These are phyloP conservation scores for Scortum barcoo DNA, from an alignment of 2,113 vertebrate species.

Conservation along the genomic window DNA sequence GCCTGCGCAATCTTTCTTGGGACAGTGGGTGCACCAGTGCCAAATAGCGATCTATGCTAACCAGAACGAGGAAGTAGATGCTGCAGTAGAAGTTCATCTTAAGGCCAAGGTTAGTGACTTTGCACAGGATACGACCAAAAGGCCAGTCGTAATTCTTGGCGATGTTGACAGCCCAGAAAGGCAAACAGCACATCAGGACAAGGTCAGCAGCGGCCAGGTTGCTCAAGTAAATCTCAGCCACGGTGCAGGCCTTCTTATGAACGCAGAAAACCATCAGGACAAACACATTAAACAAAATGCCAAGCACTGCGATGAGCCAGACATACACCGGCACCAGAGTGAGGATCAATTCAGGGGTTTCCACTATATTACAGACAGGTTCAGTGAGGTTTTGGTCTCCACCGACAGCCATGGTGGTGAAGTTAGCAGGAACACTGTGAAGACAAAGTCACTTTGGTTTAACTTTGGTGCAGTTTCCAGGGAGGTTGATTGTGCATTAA, in stretches of 20 bases:
- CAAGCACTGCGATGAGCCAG: slow-evolving; percentile 84
- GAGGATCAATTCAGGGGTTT: slow-evolving; percentile 66
- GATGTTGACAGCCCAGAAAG: slow-evolving; percentile 89
- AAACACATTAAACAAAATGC: slow-evolving; percentile 87
- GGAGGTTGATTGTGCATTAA: background rate
- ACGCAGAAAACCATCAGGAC: slow-evolving; percentile 88
- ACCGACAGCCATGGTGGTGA: fast-evolving
- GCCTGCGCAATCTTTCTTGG: slow-evolving; percentile 80
- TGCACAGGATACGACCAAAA: slow-evolving; percentile 87
- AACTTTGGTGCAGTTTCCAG: background rate
- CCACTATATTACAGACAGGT: background rate
- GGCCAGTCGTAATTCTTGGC: slow-evolving; percentile 84
- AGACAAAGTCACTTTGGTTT: background rate
- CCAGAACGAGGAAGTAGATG: slow-evolving; percentile 89
- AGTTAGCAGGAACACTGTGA: slow-evolving; percentile 1
- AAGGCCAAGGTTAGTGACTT: slow-evolving; percentile 78
- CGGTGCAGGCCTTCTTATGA: slow-evolving; percentile 88
- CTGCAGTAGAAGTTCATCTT: slow-evolving; percentile 88
- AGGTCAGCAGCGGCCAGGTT: slow-evolving; percentile 90
- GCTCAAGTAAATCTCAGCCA: slow-evolving; percentile 91
- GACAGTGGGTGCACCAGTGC: slow-evolving; percentile 90
- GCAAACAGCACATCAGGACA: slow-evolving; percentile 83
- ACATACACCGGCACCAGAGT: slow-evolving; percentile 85
- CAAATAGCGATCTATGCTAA: slow-evolving; percentile 91
- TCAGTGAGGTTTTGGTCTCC: background rate